These are phyloP conservation scores for Sula dactylatra DNA, from an alignment of 2,113 vertebrate genomes.

Conservation along the genomic window DNA sequence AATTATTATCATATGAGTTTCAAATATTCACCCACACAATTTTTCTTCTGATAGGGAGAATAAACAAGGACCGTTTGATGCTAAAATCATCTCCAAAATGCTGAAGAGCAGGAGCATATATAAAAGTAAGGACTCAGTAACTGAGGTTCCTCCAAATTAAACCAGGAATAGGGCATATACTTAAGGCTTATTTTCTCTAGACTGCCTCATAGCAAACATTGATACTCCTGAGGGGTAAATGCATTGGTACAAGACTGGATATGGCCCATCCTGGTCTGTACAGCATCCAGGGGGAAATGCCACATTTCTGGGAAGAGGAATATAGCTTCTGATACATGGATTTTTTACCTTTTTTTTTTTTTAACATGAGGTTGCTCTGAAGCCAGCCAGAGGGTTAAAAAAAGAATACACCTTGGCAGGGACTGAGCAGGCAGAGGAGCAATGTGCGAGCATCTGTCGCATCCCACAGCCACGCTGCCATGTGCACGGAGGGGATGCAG, in stretches of 20 bases:
- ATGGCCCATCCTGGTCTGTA: neutral
- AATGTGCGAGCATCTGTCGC: neutral
- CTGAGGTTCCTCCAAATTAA: neutral
- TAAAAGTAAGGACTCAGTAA: neutral
- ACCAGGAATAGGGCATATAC: neutral
- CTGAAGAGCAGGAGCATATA: neutral
- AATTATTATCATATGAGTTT: neutral
- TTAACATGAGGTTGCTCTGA: neutral
- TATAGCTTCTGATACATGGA: neutral
- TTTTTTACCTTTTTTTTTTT: neutral
- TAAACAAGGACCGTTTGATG: neutral
- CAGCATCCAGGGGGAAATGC: neutral
- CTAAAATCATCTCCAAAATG: neutral
- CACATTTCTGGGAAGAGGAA: neutral
- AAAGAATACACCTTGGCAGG: neutral
- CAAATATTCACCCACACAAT: neutral
- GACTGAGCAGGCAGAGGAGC: neutral
- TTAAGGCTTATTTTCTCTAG: neutral
- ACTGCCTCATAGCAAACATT: neutral
- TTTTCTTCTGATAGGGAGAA: neutral
- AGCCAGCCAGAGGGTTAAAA: neutral
- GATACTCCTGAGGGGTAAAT: neutral
- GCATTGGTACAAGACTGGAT: neutral
- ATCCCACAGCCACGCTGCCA: neutral
- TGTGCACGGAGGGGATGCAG: fast-evolving